These are phyloP conservation scores for Gymnopithys bicolor DNA, from an alignment of 2,797 vertebrate genomes.

Conservation along the genomic window DNA sequence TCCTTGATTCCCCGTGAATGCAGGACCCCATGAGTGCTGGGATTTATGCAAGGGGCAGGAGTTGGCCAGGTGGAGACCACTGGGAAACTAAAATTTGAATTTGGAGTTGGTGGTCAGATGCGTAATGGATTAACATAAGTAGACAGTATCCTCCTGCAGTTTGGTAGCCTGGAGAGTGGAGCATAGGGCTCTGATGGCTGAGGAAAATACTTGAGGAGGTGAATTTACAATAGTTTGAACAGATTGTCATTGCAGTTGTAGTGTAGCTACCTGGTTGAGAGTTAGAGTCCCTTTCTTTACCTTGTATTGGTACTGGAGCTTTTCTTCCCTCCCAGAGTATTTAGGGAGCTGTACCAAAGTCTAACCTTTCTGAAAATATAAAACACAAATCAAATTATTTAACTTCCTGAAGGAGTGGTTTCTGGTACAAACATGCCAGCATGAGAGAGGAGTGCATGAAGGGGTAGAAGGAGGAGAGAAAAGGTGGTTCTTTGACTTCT, in stretches of 20 bases:
- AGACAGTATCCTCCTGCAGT: not conserved
- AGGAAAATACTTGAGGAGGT: not conserved
- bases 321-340: not conserved
- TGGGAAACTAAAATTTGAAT: not conserved
- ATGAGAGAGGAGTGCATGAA: fast-evolving
- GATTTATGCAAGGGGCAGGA: not conserved
- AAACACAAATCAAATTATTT: not conserved
- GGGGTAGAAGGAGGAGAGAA: not conserved
- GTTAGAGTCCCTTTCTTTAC: not conserved
- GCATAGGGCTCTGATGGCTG: not conserved
- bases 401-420: not conserved
- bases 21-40: not conserved
- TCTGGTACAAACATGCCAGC: not conserved
- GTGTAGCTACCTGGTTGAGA: not conserved
- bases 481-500: not conserved
- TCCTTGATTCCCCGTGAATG: not conserved
- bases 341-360: not conserved
- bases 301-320: not conserved
- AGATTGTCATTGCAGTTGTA: not conserved
- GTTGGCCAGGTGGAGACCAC: fast-evolving
- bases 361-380: not conserved
- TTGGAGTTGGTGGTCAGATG: not conserved
- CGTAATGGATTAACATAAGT: not conserved
- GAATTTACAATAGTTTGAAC: not conserved
- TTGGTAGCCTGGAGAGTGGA: not conserved